Base-by-base conservation (phyloP, 64 coral and sea anemone genomes). In the Porites australiensis region DNA sequence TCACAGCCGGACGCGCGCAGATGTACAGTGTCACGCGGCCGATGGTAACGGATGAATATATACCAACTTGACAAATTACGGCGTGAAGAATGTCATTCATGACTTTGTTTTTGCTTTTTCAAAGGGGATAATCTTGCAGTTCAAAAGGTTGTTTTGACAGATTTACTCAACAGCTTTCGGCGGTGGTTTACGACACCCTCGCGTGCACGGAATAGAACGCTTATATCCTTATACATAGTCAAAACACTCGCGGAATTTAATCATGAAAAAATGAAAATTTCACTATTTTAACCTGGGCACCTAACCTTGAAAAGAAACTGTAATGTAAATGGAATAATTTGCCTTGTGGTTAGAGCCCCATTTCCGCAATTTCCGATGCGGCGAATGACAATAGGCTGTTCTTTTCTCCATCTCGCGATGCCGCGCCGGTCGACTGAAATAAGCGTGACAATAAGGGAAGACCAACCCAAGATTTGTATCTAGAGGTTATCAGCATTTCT, bases 1-100 rank as follows among this genome's bases (percentile, higher is more conserved):
- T 43, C 9, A 13, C 27, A 46, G 71, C 23, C 8, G 50, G 15
- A 58, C 15, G 59, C 14, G 47, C 51, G 15, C 48, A 9, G 6
- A 14, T 15, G 58, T 43, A 19, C 6, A 13, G 13, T 80, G 81
- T 84, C 81, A 84, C 81, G 81, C 81, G n/a, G 6, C 3, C 13
- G 62, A 21, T 84, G 4, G 59, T 68, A 84, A 84, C 81, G 62
- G 44, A 13, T 68, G 52, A 18, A 84, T 57, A 3, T 22, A 23
- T 8, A 46, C 22, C 73, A 44, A 44, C 13, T 14, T 75, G 46
- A 50, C 13, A 49, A 18, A 75, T 75, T 50, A 55, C 16, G 15
- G 18, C 48, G n/a, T 66, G 14, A 82, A 82, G 13, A 50, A 64
- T 84, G 44, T 84, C 81, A 84, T 84, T 84, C 62, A 68, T 81